Base-by-base conservation (phyloP, 2,888 invertebrate species). In the Geophilus truncorum region DNA sequence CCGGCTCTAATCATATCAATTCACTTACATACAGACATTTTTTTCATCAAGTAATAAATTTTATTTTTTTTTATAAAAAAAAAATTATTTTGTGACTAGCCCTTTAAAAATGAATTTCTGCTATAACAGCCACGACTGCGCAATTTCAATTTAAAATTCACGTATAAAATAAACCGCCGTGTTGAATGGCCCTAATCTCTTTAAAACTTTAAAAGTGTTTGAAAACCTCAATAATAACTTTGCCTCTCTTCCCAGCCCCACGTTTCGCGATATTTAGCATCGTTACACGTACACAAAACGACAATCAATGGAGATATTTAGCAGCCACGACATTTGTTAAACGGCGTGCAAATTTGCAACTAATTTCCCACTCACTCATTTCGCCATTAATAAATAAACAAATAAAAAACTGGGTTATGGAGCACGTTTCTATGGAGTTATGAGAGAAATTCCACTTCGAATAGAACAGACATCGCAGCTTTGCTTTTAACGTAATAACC, bases 1-100 rank as follows among this genome's bases (percentile, higher is more conserved):
- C 70, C 70, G 0, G 28, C 70, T 62, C 57, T 70, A 70, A 70
- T 70, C 70, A 70, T 28, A 70, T 70, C 70, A 70, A 70, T 70
- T 25, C 28, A 28, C 70, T 70, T n/a, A 4, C 51, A 21, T 15
- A n/a, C 51, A 51, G 15, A 40, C 40, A 12, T n/a, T 51, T 51
- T 45, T 51, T 51, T 51, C 51, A n/a, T 18, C 51, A 21, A 51
- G 18, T 51, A 18, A 51, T n/a, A n/a, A n/a, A n/a, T n/a, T n/a
- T n/a, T n/a, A n/a, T n/a, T n/a, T n/a, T n/a, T n/a, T n/a, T n/a
- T n/a, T n/a, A 45, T n/a, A 51, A 0, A 18, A 51, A 18, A 51
- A 51, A n/a, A 51, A 51, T 18, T n/a, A n/a, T n/a, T n/a, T n/a
- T n/a, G n/a, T n/a, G n/a, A n/a, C n/a, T n/a, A n/a, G n/a, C n/a